phyloP scores from a whole-genome alignment of 1,140 invertebrate species.

The Dendroctonus ponderosae region DNA sequence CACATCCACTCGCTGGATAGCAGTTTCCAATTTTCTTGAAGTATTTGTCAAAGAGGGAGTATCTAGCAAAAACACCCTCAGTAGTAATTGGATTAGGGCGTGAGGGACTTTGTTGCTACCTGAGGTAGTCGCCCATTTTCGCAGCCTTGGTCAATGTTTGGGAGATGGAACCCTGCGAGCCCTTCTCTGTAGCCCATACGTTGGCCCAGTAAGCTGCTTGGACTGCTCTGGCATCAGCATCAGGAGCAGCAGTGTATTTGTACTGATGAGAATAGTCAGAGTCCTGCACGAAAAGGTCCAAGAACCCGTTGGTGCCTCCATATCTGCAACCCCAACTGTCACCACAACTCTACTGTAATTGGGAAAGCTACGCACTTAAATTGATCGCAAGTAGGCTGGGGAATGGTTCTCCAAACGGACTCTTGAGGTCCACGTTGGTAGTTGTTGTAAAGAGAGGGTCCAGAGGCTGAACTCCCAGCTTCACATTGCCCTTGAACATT shows the following conservation, averaged over 20 bases:
- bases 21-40: slow-evolving; percentile 39
- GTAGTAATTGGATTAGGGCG: not conserved
- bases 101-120: slow-evolving; percentile 1
- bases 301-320: slow-evolving; percentile 36
- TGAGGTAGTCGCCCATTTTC: slow-evolving; percentile 33
- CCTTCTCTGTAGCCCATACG: slow-evolving; percentile 30
- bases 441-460: slow-evolving; percentile 35
- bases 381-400: slow-evolving; percentile 34
- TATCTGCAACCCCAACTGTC: slow-evolving; percentile 11
- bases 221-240: slow-evolving; percentile 35
- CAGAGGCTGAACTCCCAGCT: slow-evolving; percentile 20
- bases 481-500: slow-evolving; percentile 33
- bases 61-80: slow-evolving; percentile 11
- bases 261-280: slow-evolving; percentile 32
- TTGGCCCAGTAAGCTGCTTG: slow-evolving; percentile 36
- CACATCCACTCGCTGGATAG: slow-evolving; percentile 18
- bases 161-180: slow-evolving; percentile 11
- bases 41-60: slow-evolving; percentile 37
- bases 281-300: slow-evolving; percentile 34
- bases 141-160: slow-evolving; percentile 17
- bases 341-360: no score
- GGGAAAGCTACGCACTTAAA: slow-evolving; percentile 19
- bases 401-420: slow-evolving; percentile 37
- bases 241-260: slow-evolving; percentile 36
- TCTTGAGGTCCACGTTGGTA: slow-evolving; percentile 36